A percentile compares a stretch with the other conserved stretches of the same genome.
These are phyloP conservation scores for Drosophila tani DNA, from an alignment of 1,140 invertebrate species.

Conservation along the genomic window DNA sequence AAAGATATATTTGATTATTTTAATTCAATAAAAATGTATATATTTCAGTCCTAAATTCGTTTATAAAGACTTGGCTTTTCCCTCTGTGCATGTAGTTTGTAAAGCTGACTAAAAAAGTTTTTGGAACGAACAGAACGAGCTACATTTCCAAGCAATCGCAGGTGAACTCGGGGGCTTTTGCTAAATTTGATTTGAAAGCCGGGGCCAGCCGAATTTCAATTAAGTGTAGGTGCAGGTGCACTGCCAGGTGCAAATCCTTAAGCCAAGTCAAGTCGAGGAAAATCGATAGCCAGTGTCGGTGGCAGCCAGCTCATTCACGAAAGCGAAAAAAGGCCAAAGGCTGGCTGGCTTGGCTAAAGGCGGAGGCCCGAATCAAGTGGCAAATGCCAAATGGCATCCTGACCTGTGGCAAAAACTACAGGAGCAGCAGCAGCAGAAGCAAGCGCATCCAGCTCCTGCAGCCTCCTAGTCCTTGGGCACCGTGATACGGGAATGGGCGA, in stretches of 20 bases:
- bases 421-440: neutral
- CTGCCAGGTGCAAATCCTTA: conserved; percentile 22
- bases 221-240: conserved; percentile 51
- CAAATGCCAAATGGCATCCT: conserved; percentile 65
- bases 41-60: neutral
- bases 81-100: conserved; percentile 25
- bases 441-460: conserved; percentile 1
- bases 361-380: conserved; percentile 57
- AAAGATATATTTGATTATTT: neutral
- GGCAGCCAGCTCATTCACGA: conserved; percentile 37
- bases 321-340: conserved; percentile 40
- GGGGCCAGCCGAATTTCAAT: conserved; percentile 53
- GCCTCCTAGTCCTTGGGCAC: conserved; percentile 25
- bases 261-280: conserved; percentile 45
- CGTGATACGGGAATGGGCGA: conserved; percentile 28
- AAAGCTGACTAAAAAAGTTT: conserved; percentile 54
- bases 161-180: conserved; percentile 43
- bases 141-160: conserved; percentile 38
- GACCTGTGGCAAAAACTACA: conserved; percentile 22
- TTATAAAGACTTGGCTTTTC: conserved; percentile 6
- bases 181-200: conserved; percentile 69
- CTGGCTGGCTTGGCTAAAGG: conserved; percentile 37
- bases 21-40: no score
- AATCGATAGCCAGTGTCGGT: conserved; percentile 58
- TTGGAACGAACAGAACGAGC: conserved; percentile 22